These are phyloP conservation scores for Calypte anna DNA, from an alignment of 2,113 vertebrate species.

Conservation along the genomic window DNA sequence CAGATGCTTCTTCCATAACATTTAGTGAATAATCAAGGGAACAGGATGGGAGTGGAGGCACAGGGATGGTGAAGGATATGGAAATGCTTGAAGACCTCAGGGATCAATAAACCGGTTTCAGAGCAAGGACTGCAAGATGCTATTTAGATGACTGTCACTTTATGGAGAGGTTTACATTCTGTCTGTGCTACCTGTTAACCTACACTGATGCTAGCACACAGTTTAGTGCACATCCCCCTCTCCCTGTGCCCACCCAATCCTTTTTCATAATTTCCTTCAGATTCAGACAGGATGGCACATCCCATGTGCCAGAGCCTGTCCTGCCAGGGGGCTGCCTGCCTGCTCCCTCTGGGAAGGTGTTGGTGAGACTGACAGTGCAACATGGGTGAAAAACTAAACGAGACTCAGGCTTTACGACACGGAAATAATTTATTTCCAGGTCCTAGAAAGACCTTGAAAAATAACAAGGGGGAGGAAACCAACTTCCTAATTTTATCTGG, in stretches of 20 bases:
- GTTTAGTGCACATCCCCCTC: rapidly evolving
- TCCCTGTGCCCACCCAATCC: background rate
- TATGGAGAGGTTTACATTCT: background rate
- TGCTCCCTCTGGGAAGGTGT: background rate
- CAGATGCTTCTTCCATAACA: background rate
- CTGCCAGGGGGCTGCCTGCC: background rate
- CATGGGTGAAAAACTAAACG: background rate
- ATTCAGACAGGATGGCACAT: background rate
- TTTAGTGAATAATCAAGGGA: conserved; percentile 1
- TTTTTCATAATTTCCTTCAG: background rate
- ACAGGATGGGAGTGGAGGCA: background rate
- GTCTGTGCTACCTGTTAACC: background rate
- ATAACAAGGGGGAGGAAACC: conserved; percentile 47
- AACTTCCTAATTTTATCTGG: conserved; percentile 46
- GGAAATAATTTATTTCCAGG: conserved; percentile 73
- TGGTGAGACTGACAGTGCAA: background rate
- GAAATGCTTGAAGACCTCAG: background rate
- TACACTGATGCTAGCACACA: background rate
- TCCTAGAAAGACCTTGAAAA: conserved; percentile 65
- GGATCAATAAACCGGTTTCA: background rate
- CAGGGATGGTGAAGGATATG: background rate
- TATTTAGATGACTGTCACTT: background rate
- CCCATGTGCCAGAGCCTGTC: rapidly evolving
- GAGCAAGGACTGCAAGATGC: background rate
- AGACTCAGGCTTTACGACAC: conserved; percentile 35